Conservation (phyloP, 2,797 vertebrate genomes). For the Lycodopsis pacificus region DNA sequence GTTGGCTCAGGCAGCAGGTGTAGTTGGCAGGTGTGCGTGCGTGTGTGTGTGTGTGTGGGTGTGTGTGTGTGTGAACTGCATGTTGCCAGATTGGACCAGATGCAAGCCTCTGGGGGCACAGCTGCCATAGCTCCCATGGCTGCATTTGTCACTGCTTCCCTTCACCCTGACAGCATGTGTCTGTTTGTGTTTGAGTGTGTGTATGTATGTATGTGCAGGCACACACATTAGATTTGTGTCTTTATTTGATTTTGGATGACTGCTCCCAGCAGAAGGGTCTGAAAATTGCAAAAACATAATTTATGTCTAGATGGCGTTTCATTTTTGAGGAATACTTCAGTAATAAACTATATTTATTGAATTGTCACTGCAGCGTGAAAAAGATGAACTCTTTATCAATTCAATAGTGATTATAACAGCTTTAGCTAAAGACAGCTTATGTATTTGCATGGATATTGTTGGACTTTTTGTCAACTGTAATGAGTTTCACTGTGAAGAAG, state of each 20-base stretch:
- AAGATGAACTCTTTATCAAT: slow-evolving; percentile 14
- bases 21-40: slow-evolving; percentile 66
- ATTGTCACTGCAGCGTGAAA: slow-evolving; percentile 4
- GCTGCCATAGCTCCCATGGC: slow-evolving; percentile 66
- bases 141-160: slow-evolving; percentile 66
- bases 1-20: slow-evolving; percentile 63
- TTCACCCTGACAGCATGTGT: slow-evolving; percentile 52
- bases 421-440: slow-evolving; percentile 21
- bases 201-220: slow-evolving; percentile 5
- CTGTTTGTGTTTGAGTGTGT: slow-evolving; percentile 37
- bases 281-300: slow-evolving; percentile 19
- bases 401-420: slow-evolving; percentile 8
- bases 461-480: slow-evolving; percentile 52
- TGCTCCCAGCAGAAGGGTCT: slow-evolving; percentile 14
- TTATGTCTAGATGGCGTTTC: not conserved
- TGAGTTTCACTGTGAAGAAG: slow-evolving; percentile 54
- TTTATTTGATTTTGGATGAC: slow-evolving; percentile 29
- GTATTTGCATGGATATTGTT: slow-evolving; percentile 23
- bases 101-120: slow-evolving; percentile 78
- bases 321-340: slow-evolving; percentile 4
- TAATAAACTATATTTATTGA: slow-evolving; percentile 3
- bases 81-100: slow-evolving; percentile 79
- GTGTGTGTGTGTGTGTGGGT: slow-evolving; percentile 29
- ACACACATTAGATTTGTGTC: slow-evolving; percentile 6
- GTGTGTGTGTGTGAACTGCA: slow-evolving; percentile 40